Conservation (phyloP, 2,888 invertebrate species). For the Trichopoda pennipes region DNA sequence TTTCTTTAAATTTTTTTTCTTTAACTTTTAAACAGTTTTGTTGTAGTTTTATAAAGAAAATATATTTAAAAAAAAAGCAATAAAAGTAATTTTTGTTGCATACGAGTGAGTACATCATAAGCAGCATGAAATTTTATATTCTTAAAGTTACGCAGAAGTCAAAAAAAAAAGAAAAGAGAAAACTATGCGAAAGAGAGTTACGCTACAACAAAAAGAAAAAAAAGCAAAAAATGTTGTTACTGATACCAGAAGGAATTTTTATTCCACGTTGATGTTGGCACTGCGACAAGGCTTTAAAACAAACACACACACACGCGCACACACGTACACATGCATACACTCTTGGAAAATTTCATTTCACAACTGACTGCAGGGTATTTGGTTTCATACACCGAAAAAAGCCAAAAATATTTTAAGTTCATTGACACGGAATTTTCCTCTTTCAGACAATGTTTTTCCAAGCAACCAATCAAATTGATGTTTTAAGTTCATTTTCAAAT, state of each 20-base stretch:
- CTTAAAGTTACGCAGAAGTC: neutral
- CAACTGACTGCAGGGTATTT: neutral
- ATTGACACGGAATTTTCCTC: constrained; percentile 24
- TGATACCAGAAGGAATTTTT: neutral
- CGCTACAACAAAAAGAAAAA: neutral
- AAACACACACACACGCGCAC: neutral
- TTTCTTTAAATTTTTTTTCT: neutral
- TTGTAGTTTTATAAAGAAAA: neutral
- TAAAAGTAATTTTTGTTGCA: neutral
- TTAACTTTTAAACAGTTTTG: neutral
- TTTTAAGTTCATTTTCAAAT: no score
- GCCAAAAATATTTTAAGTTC: constrained; percentile 24
- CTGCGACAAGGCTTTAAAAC: neutral
- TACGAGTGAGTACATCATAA: neutral
- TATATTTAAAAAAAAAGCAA: neutral
- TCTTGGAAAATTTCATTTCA: neutral
- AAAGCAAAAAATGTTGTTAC: neutral
- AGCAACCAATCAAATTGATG: no score
- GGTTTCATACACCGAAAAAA: neutral
- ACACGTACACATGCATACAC: neutral
- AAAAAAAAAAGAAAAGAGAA: neutral
- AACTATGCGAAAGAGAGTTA: neutral
- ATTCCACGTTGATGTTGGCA: no score
- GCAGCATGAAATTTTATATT: neutral
- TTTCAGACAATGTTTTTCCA: no score